Evolutionary conservation across 2,888 invertebrate species (phyloP), one percentile per base, ranked within the genome.

Genomic region (Macrophya alboannulata): DNA sequence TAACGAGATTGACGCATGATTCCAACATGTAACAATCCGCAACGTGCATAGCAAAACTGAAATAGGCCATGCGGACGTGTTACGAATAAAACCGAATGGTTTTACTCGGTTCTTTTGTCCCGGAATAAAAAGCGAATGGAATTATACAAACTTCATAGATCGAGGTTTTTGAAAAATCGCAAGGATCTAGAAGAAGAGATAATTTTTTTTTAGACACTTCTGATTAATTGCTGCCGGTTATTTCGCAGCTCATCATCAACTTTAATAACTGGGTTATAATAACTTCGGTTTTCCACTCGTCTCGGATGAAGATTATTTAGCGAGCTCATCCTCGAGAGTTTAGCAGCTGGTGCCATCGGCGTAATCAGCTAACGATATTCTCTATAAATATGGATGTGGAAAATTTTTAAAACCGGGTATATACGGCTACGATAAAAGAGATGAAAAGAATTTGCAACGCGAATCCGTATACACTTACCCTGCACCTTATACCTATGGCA

Each of bases 221-320:
- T 45, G 45, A 74, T 74, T 21, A 45, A 74, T 43, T 74, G 17
- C 45, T 21, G 9, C 45, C 12, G 45, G 43, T 68, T 74, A 74
- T 45, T 74, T 74, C 74, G 74, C 74, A 45, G 74, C 45, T 74
- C 74, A 45, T 74, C 31, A 68, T 15, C 15, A 74, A 74, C 43
- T 74, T 45, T 45, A 45, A 74, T 74, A 74, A 74, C 45, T 45
- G n/a, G 74, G 45, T 74, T 74, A 17, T 21, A 74, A 74, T 45
- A 74, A 74, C 74, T 74, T 74, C 15, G 74, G 45, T 45, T 74
- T 31, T 21, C 74, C 12, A 45, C 45, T 43, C 25, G 51, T 77
- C 51, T 77, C 31, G 51, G 55, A 48, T 55, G 21, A 55, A 77
- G 77, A 77, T 51, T 55, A 77, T 77, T 37, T 37, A 51, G 77